Evolutionary conservation across 2,888 invertebrate genomes (phyloP), one percentile per base, ranked within the genome.

Genomic region (Mongoloraphidia duomilia): DNA sequence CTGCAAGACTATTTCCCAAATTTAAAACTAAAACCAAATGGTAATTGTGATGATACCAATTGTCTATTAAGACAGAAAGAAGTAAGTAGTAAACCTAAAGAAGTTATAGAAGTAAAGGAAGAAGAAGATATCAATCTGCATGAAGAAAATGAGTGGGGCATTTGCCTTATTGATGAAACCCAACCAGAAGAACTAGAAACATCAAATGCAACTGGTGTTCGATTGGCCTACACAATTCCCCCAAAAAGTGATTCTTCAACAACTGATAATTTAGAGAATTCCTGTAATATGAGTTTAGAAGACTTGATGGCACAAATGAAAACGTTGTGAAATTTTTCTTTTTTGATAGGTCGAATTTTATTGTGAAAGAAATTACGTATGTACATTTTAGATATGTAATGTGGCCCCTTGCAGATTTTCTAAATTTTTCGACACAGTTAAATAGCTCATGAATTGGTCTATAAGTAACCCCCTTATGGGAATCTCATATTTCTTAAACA

Each of bases 221-320:
- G 66, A 53, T 65, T 73, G 43, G 90, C 90, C 0, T 91, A 91
- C 65, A 79, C 80, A 34, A 70, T 80, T 36, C 82, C 84, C 0
- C 69, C 65, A 8, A 68, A 71, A 55, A 66, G 61, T 51, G 65
- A 67, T 44, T 67, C 70, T 36, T 67, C 50, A 26, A 54, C 71
- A 45, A 66, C 66, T 1, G 70, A 72, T 57, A 69, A 69, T 8
- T 69, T 70, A 41, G 70, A 73, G 0, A 72, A 73, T 37, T 69
- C 71, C 0, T 59, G 57, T 51, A 80, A 77, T 51, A 67, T 79
- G 3, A 86, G 83, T 54, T 73, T 96, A 46, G 94, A 94, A 50
- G 92, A 94, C 47, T 74, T 96, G 53, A 93, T 93, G 89, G 84
- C 83, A 52, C 83, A 90, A 68, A 86, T 95, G 87, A 91, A 93